Evolutionary conservation across 2,888 invertebrate genomes (phyloP).

Genomic region (Portevinia maculata): DNA sequence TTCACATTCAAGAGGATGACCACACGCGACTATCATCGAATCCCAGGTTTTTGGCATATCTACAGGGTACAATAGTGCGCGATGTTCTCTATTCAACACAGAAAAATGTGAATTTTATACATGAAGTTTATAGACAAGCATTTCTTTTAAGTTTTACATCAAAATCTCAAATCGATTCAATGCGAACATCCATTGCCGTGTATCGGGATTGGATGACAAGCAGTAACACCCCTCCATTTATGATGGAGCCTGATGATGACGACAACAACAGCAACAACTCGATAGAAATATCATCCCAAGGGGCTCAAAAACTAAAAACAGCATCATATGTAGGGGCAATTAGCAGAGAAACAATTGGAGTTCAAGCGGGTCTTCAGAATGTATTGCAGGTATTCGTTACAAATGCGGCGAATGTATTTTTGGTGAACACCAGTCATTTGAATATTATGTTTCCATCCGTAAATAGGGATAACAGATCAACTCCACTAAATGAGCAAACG

Average conservation of each 20-base stretch:
- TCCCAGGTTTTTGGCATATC: constrained; percentile 78
- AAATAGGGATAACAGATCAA: constrained; percentile 85
- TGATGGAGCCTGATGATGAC: constrained; percentile 87
- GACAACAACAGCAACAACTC: constrained; percentile 50
- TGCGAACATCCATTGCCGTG: constrained; percentile 93
- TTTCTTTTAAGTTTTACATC: constrained; percentile 92
- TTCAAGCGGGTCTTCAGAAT: constrained; percentile 92
- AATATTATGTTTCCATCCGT: constrained; percentile 85
- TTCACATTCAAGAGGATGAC: constrained; percentile 81
- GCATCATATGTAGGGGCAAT: constrained; percentile 94
- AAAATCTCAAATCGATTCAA: constrained; percentile 91
- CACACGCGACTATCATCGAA: constrained; percentile 77
- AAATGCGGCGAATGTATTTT: constrained; percentile 97
- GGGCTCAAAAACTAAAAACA: constrained; percentile 86
- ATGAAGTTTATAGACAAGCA: constrained; percentile 96
- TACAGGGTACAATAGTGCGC: constrained; percentile 87
- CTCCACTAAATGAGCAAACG: constrained; percentile 94
- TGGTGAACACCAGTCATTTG: constrained; percentile 84
- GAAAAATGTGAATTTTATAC: constrained; percentile 96
- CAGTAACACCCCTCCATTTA: constrained; percentile 90
- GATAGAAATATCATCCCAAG: constrained; percentile 78
- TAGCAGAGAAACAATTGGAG: constrained; percentile 89
- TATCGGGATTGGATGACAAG: constrained; percentile 98
- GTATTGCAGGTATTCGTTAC: constrained; percentile 89
- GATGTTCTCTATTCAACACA: constrained; percentile 93